phyloP scores from a whole-genome alignment of 2,113 vertebrate genomes.

The Scatophagus argus region DNA sequence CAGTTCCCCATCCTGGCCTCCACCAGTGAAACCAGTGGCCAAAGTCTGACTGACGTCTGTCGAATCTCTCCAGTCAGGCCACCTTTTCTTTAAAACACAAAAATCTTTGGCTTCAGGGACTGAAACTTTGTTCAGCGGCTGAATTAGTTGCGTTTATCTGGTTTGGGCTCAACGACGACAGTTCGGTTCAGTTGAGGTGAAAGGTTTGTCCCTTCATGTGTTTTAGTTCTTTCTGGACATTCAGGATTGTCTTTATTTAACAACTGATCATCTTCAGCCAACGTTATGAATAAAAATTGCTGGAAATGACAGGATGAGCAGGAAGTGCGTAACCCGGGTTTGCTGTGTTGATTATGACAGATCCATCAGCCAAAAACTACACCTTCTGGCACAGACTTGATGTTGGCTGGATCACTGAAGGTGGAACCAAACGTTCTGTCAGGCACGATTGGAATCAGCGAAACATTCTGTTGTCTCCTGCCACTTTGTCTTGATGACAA shows the following conservation, averaged over 20 bases:
- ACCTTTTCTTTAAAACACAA: conserved; percentile 21
- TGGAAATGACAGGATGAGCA: not conserved
- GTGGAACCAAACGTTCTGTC: conserved; percentile 7
- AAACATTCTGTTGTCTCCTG: not conserved
- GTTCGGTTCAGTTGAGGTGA: too few species aligned
- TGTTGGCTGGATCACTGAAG: not conserved
- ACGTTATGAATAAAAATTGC: not conserved
- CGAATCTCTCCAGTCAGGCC: not conserved
- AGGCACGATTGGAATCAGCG: not conserved
- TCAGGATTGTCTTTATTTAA: not conserved
- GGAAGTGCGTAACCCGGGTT: not conserved
- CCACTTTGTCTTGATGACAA: conserved; percentile 4
- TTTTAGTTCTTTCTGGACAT: not conserved
- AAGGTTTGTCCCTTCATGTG: not conserved
- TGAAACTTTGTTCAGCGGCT: conserved; percentile 13
- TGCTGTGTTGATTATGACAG: not conserved
- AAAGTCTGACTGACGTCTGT: not conserved
- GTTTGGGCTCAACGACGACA: not conserved
- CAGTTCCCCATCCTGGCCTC: not conserved
- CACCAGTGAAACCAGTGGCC: not conserved
- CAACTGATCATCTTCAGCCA: not conserved
- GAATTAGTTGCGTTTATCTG: not conserved
- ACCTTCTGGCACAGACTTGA: too few species aligned
- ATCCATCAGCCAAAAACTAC: not conserved
- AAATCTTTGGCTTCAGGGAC: not conserved